These are phyloP conservation scores for Apamea monoglypha DNA, from an alignment of 2,888 invertebrate genomes.

Conservation along the genomic window DNA sequence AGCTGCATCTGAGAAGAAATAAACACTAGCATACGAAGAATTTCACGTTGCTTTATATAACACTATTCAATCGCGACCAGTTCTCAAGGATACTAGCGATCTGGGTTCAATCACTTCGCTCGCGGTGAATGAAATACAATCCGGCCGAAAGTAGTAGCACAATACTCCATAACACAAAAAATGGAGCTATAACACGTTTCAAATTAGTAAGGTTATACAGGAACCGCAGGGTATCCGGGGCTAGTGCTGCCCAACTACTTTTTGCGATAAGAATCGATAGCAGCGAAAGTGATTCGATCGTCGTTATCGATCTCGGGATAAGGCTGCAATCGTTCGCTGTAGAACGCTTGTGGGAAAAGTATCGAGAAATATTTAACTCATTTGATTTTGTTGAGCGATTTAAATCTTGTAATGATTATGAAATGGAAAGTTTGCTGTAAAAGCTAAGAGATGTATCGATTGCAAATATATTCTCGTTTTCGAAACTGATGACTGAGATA, in stretches of 20 bases:
- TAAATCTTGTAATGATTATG: conserved; percentile 28
- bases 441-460: conserved; percentile 2
- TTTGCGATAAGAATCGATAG: conserved; percentile 82
- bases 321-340: conserved; percentile 71
- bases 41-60: conserved; percentile 77
- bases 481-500: neutral
- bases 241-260: conserved; percentile 74
- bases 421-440: conserved; percentile 27
- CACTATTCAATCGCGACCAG: conserved; percentile 79
- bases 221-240: conserved; percentile 68
- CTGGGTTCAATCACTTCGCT: conserved; percentile 86
- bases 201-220: conserved; percentile 69
- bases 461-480: conserved; percentile 13
- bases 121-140: conserved; percentile 85
- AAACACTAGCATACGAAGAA: conserved; percentile 68
- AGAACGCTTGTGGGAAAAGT: conserved; percentile 61
- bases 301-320: conserved; percentile 76
- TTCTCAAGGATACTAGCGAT: conserved; percentile 84
- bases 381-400: conserved; percentile 37
- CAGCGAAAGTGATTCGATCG: conserved; percentile 85
- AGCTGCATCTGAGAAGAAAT: conserved; percentile 60
- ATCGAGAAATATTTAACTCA: conserved; percentile 54
- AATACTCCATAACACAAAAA: conserved; percentile 29
- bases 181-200: conserved; percentile 29
- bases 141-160: conserved; percentile 70